Base-by-base conservation (phyloP, 2,888 invertebrate genomes). In the Morinoia aosen region DNA sequence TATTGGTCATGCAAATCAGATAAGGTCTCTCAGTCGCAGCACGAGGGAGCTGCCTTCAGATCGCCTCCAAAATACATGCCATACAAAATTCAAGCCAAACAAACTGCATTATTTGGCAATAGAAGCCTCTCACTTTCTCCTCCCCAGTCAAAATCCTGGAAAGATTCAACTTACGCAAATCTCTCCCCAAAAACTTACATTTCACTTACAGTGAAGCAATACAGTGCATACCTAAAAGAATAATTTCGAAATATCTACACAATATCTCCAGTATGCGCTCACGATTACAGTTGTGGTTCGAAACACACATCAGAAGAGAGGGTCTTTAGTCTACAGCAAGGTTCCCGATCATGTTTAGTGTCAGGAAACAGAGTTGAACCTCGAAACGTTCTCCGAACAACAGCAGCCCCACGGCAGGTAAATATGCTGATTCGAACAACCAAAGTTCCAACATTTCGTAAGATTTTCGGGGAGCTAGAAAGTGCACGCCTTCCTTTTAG, bases 1-100 rank as follows among this genome's bases (percentile, higher is more conserved):
- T 93, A 93, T 56, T 25, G 93, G 57, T 93, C 93, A 93, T 93
- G 93, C 93, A 93, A 93, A 93, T 93, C 93, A 93, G 93, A 93
- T 93, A 93, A 93, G 93, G 93, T 57, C 57, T 93, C 57, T 33
- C 48, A 57, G 93, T 48, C 33, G 57, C 93, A 25, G 57, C 58
- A 93, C 93, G 19, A 93, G 93, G 93, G 93, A 93, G 57, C 39
- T 93, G 93, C 93, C 93, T 57, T 93, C 93, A 93, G 93, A 93
- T 93, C 93, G 93, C 57, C 57, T 93, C 57, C 93, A 93, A 93
- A 93, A 93, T 93, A 93, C 93, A 93, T 93, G 93, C 57, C 57
- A 93, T 93, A 93, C 93, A 93, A 93, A 57, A 93, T 93, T 56
- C 93, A 93, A 90, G 93, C 39, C 48, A n/a, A 11, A 48, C 39